Base-by-base conservation (phyloP, 2,888 invertebrate genomes). In the Brachyptera putata region DNA sequence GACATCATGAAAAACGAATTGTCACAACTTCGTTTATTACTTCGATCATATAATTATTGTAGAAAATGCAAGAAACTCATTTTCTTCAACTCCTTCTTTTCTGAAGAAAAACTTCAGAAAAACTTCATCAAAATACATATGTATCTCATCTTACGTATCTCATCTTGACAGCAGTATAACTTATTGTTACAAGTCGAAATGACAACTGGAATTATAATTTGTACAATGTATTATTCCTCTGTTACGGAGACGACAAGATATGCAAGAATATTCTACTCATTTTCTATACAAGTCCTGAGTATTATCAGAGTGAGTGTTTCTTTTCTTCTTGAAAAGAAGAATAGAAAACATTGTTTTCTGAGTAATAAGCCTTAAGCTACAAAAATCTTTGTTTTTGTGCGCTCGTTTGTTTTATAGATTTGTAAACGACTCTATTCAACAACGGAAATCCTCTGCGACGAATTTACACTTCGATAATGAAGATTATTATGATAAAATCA, bases 151-250 rank as follows among this genome's bases (percentile, higher is more conserved):
- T n/a, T n/a, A n/a, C 53, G n/a, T 53, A 53, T 53, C n/a, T 53
- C 21, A 18, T 53, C 22, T 5, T 53, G 36, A 13, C 36, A 13
- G 1, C 36, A 22, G n/a, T 36, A 9, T 18, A 16, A 36, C 36
- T 13, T 53, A 34, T 53, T 53, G 36, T 53, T 50, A 26, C 30
- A 50, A 50, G 49, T 50, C 30, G 26, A 18, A 26, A 53, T 53
- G 34, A 36, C 30, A 34, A 21, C 21, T 22, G 16, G 16, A 34
- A 53, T 53, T 53, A 53, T 4, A 34, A 34, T 34, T 53, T 53
- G 21, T 36, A 36, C 24, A 34, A 53, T 53, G 9, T 18, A 34
- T 11, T 22, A 34, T 18, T 34, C 36, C 4, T 21, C 36, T 21
- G 18, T 13, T 21, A 22, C 21, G 22, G 3, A 16, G 13, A 11